Evolutionary conservation across 2,888 invertebrate genomes (phyloP).

Genomic region (Cheilosia soror): DNA sequence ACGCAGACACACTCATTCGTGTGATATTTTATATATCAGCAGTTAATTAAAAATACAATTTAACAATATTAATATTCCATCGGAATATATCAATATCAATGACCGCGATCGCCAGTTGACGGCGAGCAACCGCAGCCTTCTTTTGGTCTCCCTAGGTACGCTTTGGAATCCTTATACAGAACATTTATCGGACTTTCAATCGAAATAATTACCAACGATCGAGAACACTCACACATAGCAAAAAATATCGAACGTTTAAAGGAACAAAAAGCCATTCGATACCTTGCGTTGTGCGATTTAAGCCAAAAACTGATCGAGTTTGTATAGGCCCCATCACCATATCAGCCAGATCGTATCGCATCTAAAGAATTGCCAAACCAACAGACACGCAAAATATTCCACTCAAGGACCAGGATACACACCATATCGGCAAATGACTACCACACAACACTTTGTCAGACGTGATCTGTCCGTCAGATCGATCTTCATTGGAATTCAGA

Average conservation of each 20-base stretch:
- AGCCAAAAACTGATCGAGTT: slow-evolving; percentile 75
- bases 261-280: background rate
- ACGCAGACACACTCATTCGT: slow-evolving; percentile 46
- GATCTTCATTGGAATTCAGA: slow-evolving; percentile 82
- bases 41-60: slow-evolving; percentile 77
- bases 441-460: slow-evolving; percentile 63
- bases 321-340: slow-evolving; percentile 74
- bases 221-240: slow-evolving; percentile 54
- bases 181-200: slow-evolving; percentile 68
- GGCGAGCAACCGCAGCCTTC: slow-evolving; percentile 5
- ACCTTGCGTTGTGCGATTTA: slow-evolving; percentile 39
- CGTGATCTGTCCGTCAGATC: slow-evolving; percentile 71
- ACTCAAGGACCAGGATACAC: slow-evolving; percentile 29
- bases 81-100: slow-evolving; percentile 76
- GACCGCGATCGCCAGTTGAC: slow-evolving; percentile 68
- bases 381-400: slow-evolving; percentile 48
- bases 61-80: slow-evolving; percentile 76
- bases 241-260: slow-evolving; percentile 14
- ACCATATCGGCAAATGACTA: slow-evolving; percentile 12
- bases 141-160: slow-evolving; percentile 1
- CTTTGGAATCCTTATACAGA: slow-evolving; percentile 64
- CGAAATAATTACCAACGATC: slow-evolving; percentile 70
- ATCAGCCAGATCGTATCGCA: slow-evolving; percentile 68
- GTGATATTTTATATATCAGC: slow-evolving; percentile 71
- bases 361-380: slow-evolving; percentile 60